phyloP scores from a whole-genome alignment of 2,113 vertebrate genomes.

The Anser brachyrhynchus region DNA sequence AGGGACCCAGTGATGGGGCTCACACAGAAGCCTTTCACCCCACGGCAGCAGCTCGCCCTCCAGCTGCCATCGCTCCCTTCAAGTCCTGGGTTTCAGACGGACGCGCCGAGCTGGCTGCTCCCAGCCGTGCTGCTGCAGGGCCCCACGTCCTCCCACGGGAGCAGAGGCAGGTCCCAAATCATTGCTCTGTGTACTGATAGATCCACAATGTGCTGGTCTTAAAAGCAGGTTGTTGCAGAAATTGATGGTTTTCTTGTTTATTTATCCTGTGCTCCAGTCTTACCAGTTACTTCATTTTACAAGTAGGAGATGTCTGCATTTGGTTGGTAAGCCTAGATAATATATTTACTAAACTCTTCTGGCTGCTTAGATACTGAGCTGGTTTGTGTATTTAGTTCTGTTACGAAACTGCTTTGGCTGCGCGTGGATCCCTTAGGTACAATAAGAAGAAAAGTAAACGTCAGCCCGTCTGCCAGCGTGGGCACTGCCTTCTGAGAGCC shows the following conservation, averaged over 20 bases:
- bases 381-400: not conserved
- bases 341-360: not conserved
- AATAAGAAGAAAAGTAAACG: not conserved
- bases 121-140: not conserved
- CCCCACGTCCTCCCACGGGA: rapidly evolving
- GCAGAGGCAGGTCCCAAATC: not conserved
- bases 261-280: not conserved
- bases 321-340: not conserved
- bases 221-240: not conserved
- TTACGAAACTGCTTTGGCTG: not conserved
- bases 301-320: not conserved
- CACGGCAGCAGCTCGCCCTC: rapidly evolving
- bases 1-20: not conserved
- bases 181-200: not conserved
- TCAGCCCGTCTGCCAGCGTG: not conserved
- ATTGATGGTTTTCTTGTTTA: not conserved
- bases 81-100: not conserved
- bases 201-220: not conserved
- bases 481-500: not conserved
- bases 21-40: not conserved
- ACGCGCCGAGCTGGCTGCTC: not conserved
- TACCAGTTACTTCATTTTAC: not conserved
- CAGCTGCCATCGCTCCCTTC: not conserved
- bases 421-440: not conserved
- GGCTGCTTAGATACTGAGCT: not conserved